phyloP scores from a whole-genome alignment of 37 sponge, comb jelly and placozoan species.

The Petrosia ficiformis region DNA sequence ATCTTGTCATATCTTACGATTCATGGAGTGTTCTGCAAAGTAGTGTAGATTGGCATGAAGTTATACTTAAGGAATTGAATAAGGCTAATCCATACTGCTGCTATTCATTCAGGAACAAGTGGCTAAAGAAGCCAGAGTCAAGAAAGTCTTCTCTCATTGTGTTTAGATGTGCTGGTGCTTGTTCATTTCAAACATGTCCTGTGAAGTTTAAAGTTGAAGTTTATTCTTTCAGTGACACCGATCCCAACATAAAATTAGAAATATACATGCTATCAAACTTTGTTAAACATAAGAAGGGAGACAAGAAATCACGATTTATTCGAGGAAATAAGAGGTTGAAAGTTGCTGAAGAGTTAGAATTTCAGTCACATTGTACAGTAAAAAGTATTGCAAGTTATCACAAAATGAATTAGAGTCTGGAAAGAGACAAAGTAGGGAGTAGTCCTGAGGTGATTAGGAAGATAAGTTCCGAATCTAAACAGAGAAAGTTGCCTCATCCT shows the following conservation, averaged over 20 bases:
- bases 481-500: background rate
- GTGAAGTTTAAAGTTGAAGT: background rate
- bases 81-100: slow-evolving; percentile 10
- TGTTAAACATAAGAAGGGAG: too few relatives aligned
- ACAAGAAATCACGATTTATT: too few relatives aligned
- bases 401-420: background rate
- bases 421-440: background rate
- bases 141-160: slow-evolving; percentile 6
- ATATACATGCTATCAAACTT: background rate
- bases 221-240: background rate
- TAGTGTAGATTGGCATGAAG: background rate
- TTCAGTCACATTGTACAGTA: too few relatives aligned
- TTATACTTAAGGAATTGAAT: background rate
- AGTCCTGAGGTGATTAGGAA: too few relatives aligned
- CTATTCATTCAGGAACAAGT: slow-evolving; percentile 6
- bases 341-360: too few relatives aligned
- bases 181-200: background rate
- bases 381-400: too few relatives aligned
- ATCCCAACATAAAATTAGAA: background rate
- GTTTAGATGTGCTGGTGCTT: background rate
- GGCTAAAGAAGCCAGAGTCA: background rate
- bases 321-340: too few relatives aligned
- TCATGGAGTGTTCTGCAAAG: background rate
- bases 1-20: too few relatives aligned
- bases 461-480: background rate